These are phyloP conservation scores for Rhabdomys dilectus DNA, from an alignment of 2,113 vertebrate genomes.

Conservation along the genomic window DNA sequence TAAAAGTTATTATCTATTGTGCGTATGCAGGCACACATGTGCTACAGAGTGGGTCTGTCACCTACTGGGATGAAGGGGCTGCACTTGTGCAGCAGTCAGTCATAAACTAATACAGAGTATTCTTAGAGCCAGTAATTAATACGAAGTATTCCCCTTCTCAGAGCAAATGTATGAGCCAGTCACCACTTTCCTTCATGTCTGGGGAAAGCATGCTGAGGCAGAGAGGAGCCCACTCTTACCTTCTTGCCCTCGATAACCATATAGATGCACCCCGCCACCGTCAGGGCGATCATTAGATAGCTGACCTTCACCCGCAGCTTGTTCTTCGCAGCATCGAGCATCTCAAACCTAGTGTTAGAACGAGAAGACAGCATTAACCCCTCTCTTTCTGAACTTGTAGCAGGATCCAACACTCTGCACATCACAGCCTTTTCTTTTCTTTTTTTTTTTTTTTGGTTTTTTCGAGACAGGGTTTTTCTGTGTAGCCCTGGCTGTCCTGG, in stretches of 20 bases:
- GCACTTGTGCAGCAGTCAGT: neutral
- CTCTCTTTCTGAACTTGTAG: neutral
- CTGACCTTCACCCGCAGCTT: slow-evolving; percentile 91
- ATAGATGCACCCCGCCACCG: slow-evolving; percentile 88
- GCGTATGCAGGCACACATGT: neutral
- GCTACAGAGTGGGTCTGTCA: neutral
- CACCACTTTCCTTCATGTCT: neutral
- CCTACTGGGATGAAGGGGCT: neutral
- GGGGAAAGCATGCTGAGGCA: neutral
- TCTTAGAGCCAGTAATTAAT: neutral
- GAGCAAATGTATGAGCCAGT: neutral
- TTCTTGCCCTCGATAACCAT: slow-evolving; percentile 92
- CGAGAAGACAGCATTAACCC: neutral
- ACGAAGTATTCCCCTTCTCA: neutral
- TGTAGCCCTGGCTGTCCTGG: too few relatives aligned
- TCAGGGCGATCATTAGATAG: slow-evolving; percentile 92
- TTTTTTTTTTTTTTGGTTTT: neutral
- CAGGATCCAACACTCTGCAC: neutral
- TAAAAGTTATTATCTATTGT: neutral
- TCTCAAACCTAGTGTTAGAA: slow-evolving; percentile 89
- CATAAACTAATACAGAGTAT: neutral
- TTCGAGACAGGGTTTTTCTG: too few relatives aligned
- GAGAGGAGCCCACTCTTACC: slow-evolving; percentile 85
- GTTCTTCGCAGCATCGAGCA: slow-evolving; percentile 92
- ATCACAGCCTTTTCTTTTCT: neutral